Evolutionary conservation across 2,113 vertebrate species (phyloP).

Genomic region (Rhinoderma darwinii): DNA sequence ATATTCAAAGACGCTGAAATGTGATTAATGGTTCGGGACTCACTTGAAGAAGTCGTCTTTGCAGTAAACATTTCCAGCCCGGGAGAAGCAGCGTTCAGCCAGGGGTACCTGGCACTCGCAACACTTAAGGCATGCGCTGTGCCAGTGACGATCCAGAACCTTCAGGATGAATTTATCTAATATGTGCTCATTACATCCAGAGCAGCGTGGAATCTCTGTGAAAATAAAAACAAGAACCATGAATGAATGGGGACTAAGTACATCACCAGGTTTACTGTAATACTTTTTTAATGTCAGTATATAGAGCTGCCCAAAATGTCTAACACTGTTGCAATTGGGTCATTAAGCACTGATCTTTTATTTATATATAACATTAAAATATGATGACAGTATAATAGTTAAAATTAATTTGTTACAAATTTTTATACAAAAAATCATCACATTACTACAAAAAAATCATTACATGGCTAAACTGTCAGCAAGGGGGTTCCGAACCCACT

Average conservation of each 20-base stretch:
- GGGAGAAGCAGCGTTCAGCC: slow-evolving; percentile 94
- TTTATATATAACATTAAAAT: too few species aligned
- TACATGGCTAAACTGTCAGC: too few species aligned
- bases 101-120: slow-evolving; percentile 94
- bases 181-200: slow-evolving; percentile 97
- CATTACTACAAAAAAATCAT: too few species aligned
- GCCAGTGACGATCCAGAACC: slow-evolving; percentile 98
- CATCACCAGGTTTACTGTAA: background rate
- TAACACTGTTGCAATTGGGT: too few species aligned
- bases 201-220: slow-evolving; percentile 95
- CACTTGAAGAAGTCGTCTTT: slow-evolving; percentile 99
- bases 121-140: slow-evolving; percentile 97
- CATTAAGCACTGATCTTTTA: too few species aligned
- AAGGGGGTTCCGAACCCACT: too few species aligned
- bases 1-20: slow-evolving; percentile 2
- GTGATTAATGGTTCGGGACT: slow-evolving; percentile 67
- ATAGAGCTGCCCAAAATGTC: background rate
- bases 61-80: slow-evolving; percentile 95
- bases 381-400: too few species aligned
- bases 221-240: background rate
- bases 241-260: too few species aligned
- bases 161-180: slow-evolving; percentile 99
- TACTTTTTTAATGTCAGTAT: background rate
- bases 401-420: too few species aligned
- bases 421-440: too few species aligned